phyloP scores from a whole-genome alignment of 2,888 invertebrate species.

The Dysmachus trigonus region DNA sequence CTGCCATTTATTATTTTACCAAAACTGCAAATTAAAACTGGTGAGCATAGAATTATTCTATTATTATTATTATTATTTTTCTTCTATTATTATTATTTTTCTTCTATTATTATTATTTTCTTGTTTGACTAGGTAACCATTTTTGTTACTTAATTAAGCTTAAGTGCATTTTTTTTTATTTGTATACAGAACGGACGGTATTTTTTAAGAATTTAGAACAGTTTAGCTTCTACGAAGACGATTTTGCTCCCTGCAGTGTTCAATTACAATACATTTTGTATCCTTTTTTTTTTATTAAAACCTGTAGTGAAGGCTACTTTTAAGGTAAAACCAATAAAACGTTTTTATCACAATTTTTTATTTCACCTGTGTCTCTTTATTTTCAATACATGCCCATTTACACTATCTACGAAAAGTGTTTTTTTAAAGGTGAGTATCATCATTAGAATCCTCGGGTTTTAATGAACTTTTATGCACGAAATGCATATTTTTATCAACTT shows the following conservation, averaged over 20 bases:
- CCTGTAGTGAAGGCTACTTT: background rate
- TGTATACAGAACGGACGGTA: background rate
- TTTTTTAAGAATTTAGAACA: background rate
- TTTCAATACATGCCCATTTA: background rate
- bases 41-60: background rate
- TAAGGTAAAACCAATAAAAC: constrained; percentile 2
- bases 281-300: constrained; percentile 13
- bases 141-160: constrained; percentile 37
- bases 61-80: background rate
- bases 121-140: background rate
- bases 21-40: background rate
- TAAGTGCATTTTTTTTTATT: constrained; percentile 21
- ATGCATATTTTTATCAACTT: constrained; percentile 70
- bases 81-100: background rate
- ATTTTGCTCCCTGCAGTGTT: constrained; percentile 16
- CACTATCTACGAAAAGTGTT: background rate
- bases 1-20: constrained; percentile 23
- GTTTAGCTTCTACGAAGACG: background rate
- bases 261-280: constrained; percentile 32
- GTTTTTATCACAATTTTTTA: background rate
- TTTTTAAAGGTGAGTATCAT: background rate
- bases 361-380: background rate
- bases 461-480: constrained; percentile 57
- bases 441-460: background rate
- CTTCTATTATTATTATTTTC: background rate